Evolutionary conservation across 2,888 invertebrate genomes (phyloP), one percentile per base, ranked within the genome.

Genomic region (Ectropis crepuscularia): DNA sequence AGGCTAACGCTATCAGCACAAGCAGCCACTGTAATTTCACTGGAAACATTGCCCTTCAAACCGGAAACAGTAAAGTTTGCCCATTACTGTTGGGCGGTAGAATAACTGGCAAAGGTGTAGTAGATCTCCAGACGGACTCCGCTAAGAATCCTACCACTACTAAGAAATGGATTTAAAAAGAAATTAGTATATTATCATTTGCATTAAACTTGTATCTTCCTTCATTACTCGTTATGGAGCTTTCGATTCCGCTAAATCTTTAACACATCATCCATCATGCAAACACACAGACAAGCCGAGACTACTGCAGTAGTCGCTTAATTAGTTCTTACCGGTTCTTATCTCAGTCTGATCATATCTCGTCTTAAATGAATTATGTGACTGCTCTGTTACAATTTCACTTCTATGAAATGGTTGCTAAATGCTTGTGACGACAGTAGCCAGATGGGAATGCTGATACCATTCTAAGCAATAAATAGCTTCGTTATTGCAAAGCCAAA

Each of bases 341-440:
- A 66, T 62, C 59, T 5, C n/a, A 10, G 10, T 49, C 38, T 45
- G 64, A 65, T 65, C 60, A 37, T 65, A 65, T 65, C 64, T 61
- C 47, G 43, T 39, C 51, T 61, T 61, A 57, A 65, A 62, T 62
- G 62, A 62, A 62, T 65, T 62, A 65, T 65, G 60, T 53, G 60
- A 65, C 60, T 65, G 64, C 59, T 63, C 54, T 58, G 63, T 59
- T 59, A 63, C 54, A 63, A 55, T 60, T 65, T 65, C 64, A 65
- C 64, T 65, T 65, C 64, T 60, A 28, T 57, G 64, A 65, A 60
- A 48, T 39, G 57, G 57, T 65, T 65, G 64, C 57, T 61, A 61
- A 64, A 65, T 53, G 60, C 7, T 53, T 53, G 63, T 57, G 64
- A 57, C 53, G 57, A 64, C 60, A 60, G 54, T 36, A 50, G 60